Conservation (phyloP, 2,888 invertebrate species). For the Lycaena phlaeas region DNA sequence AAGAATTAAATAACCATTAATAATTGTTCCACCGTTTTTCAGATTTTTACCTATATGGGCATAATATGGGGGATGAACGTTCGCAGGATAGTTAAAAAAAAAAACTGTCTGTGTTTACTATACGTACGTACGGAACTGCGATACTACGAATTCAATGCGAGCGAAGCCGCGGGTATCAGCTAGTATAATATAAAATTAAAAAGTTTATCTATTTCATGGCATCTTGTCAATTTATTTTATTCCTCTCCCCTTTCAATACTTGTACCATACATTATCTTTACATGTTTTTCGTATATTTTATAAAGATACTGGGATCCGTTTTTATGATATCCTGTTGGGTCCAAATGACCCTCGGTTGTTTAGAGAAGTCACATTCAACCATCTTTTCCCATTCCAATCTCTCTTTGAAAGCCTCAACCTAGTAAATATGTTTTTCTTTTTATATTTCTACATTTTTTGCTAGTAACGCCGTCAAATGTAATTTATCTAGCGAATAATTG, state of each 20-base stretch:
- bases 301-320: neutral
- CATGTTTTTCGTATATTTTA: neutral
- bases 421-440: neutral
- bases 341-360: neutral
- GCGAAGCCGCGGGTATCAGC: too few relatives aligned
- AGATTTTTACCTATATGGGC: too few relatives aligned
- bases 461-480: neutral
- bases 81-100: too few relatives aligned
- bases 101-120: too few relatives aligned
- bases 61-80: too few relatives aligned
- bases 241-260: neutral
- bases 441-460: neutral
- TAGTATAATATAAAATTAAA: too few relatives aligned
- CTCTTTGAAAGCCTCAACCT: neutral
- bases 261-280: neutral
- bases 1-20: too few relatives aligned
- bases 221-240: too few relatives aligned
- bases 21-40: too few relatives aligned
- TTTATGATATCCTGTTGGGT: neutral
- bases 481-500: neutral
- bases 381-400: neutral
- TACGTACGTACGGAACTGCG: too few relatives aligned
- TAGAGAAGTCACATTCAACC: neutral
- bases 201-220: too few relatives aligned
- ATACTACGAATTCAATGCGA: too few relatives aligned